Evolutionary conservation across 1,140 invertebrate genomes (phyloP).

Genomic region (Coenobita brevimanus): DNA sequence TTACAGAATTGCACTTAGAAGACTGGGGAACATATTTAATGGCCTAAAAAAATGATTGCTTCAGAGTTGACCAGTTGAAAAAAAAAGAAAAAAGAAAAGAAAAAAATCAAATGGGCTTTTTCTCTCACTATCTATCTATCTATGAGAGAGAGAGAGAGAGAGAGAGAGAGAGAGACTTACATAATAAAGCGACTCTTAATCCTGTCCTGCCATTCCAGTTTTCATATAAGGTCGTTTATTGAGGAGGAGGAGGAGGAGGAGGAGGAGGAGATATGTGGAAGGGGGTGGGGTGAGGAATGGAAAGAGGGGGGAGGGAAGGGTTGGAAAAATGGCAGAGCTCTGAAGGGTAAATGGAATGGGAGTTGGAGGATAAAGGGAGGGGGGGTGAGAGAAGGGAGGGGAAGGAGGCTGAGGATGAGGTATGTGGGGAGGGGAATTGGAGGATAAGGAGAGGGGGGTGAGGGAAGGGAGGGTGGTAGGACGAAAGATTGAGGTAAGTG

Average conservation of each 20-base stretch:
- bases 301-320: slow-evolving; percentile 4
- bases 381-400: too few species aligned
- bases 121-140: too few species aligned
- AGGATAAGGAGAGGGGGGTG: too few species aligned
- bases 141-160: slow-evolving; percentile 40
- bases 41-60: background rate
- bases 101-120: background rate
- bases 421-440: too few species aligned
- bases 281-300: background rate
- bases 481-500: too few species aligned
- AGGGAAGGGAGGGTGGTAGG: too few species aligned
- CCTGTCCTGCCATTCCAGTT: background rate
- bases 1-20: slow-evolving; percentile 15
- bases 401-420: too few species aligned
- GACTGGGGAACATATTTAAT: background rate
- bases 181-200: background rate
- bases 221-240: background rate
- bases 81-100: slow-evolving; percentile 11
- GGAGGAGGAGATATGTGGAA: background rate
- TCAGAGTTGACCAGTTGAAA: background rate
- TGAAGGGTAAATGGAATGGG: background rate
- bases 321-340: background rate
- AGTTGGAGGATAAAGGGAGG: too few species aligned
- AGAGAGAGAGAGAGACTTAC: slow-evolving; percentile 37
- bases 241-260: background rate